Evolutionary conservation across 2,113 vertebrate genomes (phyloP), one percentile per base, ranked within the genome.

Genomic region (Scalopus aquaticus): DNA sequence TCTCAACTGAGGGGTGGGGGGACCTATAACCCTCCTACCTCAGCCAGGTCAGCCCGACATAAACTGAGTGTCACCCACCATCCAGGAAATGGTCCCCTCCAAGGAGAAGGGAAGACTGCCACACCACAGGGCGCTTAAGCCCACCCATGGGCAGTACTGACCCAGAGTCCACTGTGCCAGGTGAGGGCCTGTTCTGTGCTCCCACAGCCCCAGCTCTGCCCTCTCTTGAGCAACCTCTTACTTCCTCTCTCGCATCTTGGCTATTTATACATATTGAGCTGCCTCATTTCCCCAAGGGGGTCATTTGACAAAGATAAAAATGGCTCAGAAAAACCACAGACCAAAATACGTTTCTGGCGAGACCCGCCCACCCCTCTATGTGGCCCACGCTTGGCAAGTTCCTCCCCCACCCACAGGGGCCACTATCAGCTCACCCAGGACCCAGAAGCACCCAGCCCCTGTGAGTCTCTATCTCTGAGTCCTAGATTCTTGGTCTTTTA

Each of bases 251-350:
- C 39, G 46, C 62, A 62, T 80, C 49, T 62, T 65, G 82, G 70
- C 37, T 96, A 96, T 96, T 93, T 92, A 92, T 95, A 90, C 22
- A 35, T 58, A n/a, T 69, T 5, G 12, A 88, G 58, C 88, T 58
- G 87, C 91, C 76, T 96, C 80, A 1, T 90, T 96, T 97, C 60
- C 97, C 95, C 95, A 94, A 96, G 95, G 82, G 93, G 78, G 74
- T 96, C 93, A 97, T 97, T 97, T 97, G 91, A 73, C 83, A 91
- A 96, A 89, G 86, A 93, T 46, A 96, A 91, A 97, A 97, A 97
- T 96, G 95, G 82, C 96, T 97, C 51, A 35, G 70, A 89, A 83
- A 96, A 97, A 94, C 96, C 97, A 95, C 97, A 97, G 70, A 91
- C 95, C 78, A 96, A 97, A 97, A 93, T 94, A 95, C 6, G 9